These are phyloP conservation scores for Callionymus lyra DNA, from an alignment of 2,113 vertebrate genomes.

Conservation along the genomic window DNA sequence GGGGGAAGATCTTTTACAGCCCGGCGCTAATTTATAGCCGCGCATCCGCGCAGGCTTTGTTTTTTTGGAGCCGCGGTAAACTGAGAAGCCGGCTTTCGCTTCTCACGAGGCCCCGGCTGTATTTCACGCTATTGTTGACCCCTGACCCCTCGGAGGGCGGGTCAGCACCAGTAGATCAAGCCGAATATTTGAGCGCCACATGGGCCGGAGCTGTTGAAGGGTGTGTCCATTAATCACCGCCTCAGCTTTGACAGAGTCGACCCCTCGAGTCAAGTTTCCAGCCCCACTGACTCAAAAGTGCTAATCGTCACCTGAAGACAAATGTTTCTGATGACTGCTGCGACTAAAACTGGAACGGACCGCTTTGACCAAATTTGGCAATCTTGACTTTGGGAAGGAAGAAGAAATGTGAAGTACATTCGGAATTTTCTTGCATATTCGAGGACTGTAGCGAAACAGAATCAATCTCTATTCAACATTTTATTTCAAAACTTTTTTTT, in stretches of 20 bases:
- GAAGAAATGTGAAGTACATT: too few species aligned
- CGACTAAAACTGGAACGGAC: constrained; percentile 8
- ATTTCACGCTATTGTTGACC: constrained; percentile 56
- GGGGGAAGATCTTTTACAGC: constrained; percentile 22
- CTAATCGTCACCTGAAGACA: constrained; percentile 20
- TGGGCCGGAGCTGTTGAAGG: constrained; percentile 33
- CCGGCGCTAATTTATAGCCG: constrained; percentile 16
- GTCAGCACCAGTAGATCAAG: constrained; percentile 43
- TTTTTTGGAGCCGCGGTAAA: constrained; percentile 31
- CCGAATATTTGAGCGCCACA: constrained; percentile 37
- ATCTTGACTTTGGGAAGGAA: too few species aligned
- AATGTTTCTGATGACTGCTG: constrained; percentile 5
- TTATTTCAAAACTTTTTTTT: too few species aligned
- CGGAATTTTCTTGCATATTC: too few species aligned
- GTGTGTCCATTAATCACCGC: constrained; percentile 39
- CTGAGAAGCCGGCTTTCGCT: constrained; percentile 19
- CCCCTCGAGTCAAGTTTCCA: constrained; percentile 30
- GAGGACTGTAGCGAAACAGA: too few species aligned
- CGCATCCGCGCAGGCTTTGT: constrained; percentile 7
- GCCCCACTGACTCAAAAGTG: constrained; percentile 15
- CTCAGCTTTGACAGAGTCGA: constrained; percentile 36
- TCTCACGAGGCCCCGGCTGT: constrained; percentile 31
- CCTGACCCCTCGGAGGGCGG: constrained; percentile 32
- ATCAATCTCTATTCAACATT: too few species aligned
- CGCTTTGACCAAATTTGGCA: too few species aligned